phyloP scores from a whole-genome alignment of 2,888 invertebrate genomes.

The Oxystoma pomonae region DNA sequence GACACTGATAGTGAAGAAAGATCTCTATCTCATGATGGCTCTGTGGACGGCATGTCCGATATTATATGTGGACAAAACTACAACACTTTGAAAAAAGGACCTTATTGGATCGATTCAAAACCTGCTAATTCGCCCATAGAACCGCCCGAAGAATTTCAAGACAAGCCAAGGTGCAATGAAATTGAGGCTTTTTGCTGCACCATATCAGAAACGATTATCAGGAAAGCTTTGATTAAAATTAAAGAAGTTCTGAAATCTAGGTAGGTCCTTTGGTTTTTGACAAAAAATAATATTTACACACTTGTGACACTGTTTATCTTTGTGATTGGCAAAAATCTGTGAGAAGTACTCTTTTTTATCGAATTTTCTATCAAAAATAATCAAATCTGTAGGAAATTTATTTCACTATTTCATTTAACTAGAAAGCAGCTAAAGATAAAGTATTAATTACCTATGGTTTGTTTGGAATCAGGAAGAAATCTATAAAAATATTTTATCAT shows the following conservation, averaged over 20 bases:
- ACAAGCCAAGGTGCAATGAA: conserved; percentile 47
- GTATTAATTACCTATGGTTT: too few species aligned
- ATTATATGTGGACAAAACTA: conserved; percentile 78
- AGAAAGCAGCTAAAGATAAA: too few species aligned
- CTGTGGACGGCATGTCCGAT: conserved; percentile 69
- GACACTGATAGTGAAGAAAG: conserved; percentile 81
- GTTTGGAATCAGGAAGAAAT: too few species aligned
- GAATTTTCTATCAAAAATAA: too few species aligned
- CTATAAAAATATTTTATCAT: too few species aligned
- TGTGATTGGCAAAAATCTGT: too few species aligned
- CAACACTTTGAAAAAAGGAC: conserved; percentile 78
- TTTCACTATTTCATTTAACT: too few species aligned
- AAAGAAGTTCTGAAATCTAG: conserved; percentile 35
- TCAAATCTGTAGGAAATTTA: too few species aligned
- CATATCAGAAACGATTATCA: conserved; percentile 49
- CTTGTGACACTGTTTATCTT: too few species aligned
- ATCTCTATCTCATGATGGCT: conserved; percentile 74
- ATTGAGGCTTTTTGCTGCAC: conserved; percentile 49
- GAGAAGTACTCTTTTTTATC: too few species aligned
- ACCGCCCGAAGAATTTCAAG: conserved; percentile 84
- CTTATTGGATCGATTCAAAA: conserved; percentile 54
- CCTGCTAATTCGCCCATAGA: conserved; percentile 66
- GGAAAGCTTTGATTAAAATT: conserved; percentile 50
- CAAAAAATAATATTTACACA: too few species aligned
- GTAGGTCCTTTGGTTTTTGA: too few species aligned